phyloP scores from a whole-genome alignment of 2,113 vertebrate species.

The Stictonetta naevosa region DNA sequence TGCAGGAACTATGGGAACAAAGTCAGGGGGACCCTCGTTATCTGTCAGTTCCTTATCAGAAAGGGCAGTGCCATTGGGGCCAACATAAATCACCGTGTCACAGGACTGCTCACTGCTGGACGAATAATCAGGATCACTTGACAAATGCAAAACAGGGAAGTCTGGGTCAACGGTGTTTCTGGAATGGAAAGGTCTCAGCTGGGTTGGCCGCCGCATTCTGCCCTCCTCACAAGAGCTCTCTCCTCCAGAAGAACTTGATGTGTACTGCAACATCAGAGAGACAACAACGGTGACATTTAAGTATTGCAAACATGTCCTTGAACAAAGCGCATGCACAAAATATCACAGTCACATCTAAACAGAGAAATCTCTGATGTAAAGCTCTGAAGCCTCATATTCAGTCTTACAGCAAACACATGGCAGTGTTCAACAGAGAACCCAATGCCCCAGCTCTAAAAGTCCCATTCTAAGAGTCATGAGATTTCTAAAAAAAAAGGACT shows the following conservation, averaged over 20 bases:
- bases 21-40: constrained; percentile 95
- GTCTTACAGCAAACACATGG: background rate
- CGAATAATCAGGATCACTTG: constrained; percentile 95
- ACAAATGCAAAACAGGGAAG: constrained; percentile 86
- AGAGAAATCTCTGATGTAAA: background rate
- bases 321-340: background rate
- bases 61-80: constrained; percentile 92
- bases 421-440: background rate
- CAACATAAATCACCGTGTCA: constrained; percentile 97
- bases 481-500: background rate
- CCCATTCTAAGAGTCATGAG: background rate
- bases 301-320: background rate
- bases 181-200: constrained; percentile 92
- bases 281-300: background rate
- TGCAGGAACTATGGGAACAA: constrained; percentile 94
- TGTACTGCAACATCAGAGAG: constrained; percentile 83
- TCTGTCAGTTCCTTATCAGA: constrained; percentile 96
- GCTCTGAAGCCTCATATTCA: background rate
- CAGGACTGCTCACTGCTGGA: constrained; percentile 99
- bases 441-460: background rate
- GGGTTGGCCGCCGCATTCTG: constrained; percentile 94
- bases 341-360: background rate
- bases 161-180: constrained; percentile 85
- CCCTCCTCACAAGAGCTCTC: constrained; percentile 99
- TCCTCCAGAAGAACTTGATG: constrained; percentile 96